Conservation (phyloP, 2,113 vertebrate genomes). For the Antechinus stuartii region DNA sequence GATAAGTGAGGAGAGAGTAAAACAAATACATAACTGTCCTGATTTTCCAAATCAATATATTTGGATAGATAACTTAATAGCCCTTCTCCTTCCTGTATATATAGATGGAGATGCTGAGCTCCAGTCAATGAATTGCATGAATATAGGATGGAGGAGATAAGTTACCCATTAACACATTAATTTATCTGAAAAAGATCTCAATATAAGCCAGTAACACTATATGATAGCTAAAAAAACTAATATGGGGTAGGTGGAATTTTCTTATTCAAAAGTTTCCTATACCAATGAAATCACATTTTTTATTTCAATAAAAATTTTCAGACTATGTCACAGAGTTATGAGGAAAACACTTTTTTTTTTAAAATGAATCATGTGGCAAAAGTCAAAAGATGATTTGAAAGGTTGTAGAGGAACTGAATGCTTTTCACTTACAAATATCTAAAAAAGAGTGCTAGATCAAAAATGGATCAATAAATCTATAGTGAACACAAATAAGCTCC, state of each 20-base stretch:
- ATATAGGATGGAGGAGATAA: background rate
- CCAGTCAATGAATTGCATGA: background rate
- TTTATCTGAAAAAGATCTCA: background rate
- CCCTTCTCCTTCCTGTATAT: background rate
- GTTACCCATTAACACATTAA: background rate
- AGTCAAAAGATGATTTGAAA: background rate
- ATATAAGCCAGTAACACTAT: background rate
- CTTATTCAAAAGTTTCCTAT: background rate
- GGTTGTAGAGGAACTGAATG: background rate
- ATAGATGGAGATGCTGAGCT: background rate
- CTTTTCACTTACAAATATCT: background rate
- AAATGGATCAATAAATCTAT: background rate
- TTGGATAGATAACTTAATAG: background rate
- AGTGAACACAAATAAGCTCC: background rate
- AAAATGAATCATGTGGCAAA: background rate
- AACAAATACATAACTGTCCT: background rate
- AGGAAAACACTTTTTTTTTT: background rate
- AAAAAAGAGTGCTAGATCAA: background rate
- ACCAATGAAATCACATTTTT: background rate
- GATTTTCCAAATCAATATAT: background rate
- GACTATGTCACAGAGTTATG: background rate
- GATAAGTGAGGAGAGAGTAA: background rate
- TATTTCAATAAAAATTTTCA: background rate
- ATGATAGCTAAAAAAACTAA: background rate
- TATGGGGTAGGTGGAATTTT: background rate